phyloP scores from a whole-genome alignment of 2,797 vertebrate genomes.

The Morelia viridis region DNA sequence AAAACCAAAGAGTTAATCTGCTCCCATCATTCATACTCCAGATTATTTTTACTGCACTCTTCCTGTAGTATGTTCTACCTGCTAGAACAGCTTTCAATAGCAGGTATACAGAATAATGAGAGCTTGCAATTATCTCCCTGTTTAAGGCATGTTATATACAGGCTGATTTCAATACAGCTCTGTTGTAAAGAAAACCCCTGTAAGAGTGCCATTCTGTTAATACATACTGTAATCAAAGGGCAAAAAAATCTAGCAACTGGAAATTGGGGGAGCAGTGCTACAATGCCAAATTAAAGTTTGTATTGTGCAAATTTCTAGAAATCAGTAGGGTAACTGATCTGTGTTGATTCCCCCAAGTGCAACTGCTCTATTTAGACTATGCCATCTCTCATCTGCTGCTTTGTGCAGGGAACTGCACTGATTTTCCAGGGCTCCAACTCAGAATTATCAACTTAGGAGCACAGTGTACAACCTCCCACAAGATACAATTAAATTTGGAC shows the following conservation, averaged over 20 bases:
- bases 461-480: neutral
- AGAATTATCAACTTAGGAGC: neutral
- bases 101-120: neutral
- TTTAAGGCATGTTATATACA: neutral
- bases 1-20: neutral
- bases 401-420: neutral
- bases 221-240: neutral
- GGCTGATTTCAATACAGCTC: neutral
- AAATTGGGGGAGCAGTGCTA: neutral
- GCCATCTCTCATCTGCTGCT: neutral
- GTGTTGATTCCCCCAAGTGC: neutral
- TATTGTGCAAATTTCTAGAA: neutral
- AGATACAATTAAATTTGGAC: neutral
- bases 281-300: neutral
- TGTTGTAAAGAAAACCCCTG: neutral
- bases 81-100: neutral
- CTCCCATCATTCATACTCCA: neutral
- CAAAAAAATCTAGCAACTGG: neutral
- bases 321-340: neutral
- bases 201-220: neutral
- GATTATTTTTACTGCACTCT: neutral
- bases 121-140: neutral
- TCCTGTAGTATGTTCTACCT: neutral
- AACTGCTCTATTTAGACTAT: neutral
- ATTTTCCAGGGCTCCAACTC: neutral